Evolutionary conservation across 2,113 vertebrate species (phyloP).

Genomic region (Myotis yumanensis): DNA sequence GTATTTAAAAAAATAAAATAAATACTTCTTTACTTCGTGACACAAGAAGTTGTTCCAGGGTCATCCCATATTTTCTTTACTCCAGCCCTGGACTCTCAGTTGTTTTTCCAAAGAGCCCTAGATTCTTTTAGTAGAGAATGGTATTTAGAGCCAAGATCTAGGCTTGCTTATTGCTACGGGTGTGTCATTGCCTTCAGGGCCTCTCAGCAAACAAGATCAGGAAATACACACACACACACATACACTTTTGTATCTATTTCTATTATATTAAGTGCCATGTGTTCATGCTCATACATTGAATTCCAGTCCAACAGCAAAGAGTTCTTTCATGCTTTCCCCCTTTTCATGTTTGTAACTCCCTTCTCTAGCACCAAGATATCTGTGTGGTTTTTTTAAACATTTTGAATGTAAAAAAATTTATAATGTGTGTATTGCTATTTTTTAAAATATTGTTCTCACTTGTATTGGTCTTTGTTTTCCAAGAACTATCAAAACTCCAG

Average conservation of each 20-base stretch:
- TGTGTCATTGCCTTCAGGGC: background rate
- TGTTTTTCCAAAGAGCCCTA: background rate
- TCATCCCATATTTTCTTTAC: background rate
- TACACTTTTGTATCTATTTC: background rate
- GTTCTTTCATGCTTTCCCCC: background rate
- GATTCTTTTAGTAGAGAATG: background rate
- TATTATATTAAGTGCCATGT: background rate
- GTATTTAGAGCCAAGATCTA: background rate
- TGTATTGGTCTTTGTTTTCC: constrained; percentile 28
- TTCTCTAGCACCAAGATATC: background rate
- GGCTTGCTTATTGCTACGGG: background rate
- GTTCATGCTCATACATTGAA: background rate
- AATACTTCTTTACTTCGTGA: background rate
- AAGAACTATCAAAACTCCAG: constrained; percentile 2
- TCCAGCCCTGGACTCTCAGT: background rate
- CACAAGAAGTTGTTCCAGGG: background rate
- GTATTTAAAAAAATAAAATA: too few relatives aligned
- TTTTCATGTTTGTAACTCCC: background rate
- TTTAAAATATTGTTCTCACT: background rate
- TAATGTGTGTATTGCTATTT: background rate
- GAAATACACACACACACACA: background rate
- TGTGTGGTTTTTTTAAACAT: background rate
- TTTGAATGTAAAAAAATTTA: constrained; percentile 23
- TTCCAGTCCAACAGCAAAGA: background rate
- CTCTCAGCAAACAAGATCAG: background rate